Percentiles rank a stretch among this genome's conserved stretches.
Conservation (phyloP, 1,140 invertebrate genomes). For the Bombus superbus region DNA sequence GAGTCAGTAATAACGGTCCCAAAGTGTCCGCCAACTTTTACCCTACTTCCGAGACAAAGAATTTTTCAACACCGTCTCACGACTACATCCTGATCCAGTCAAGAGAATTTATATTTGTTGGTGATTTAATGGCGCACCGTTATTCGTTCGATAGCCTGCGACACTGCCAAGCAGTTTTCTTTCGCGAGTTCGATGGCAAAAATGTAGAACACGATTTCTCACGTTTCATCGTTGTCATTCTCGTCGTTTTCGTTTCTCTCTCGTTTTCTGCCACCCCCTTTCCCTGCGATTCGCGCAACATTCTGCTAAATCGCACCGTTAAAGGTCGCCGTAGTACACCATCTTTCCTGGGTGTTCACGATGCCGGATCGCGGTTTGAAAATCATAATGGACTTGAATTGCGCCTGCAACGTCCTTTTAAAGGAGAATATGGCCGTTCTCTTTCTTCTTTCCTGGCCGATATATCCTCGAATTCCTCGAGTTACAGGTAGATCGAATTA, state of each 20-base stretch:
- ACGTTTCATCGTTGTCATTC: background rate
- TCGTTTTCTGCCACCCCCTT: too few relatives aligned
- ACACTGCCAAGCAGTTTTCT: constrained; percentile 1
- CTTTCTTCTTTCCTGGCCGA: background rate
- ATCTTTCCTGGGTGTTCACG: background rate
- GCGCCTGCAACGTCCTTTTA: background rate
- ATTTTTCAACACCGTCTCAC: background rate
- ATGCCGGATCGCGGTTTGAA: background rate
- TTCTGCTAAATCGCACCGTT: constrained; percentile 32
- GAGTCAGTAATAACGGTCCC: background rate
- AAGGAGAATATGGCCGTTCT: background rate
- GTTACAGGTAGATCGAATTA: background rate
- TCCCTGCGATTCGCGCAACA: background rate
- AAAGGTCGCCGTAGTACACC: background rate
- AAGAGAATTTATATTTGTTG: constrained; percentile 9
- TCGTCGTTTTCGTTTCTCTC: background rate
- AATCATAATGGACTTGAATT: constrained; percentile 1
- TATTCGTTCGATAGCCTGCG: constrained; percentile 5
- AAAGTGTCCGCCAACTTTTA: background rate
- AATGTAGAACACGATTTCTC: constrained; percentile 18
- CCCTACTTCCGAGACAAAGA: background rate
- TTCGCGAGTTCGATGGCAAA: constrained; percentile 1
- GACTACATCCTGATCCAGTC: background rate
- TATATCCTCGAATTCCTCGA: background rate
- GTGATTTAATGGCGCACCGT: background rate